Conservation (phyloP, 2,797 vertebrate genomes). For the Lophotriccus pileatus region DNA sequence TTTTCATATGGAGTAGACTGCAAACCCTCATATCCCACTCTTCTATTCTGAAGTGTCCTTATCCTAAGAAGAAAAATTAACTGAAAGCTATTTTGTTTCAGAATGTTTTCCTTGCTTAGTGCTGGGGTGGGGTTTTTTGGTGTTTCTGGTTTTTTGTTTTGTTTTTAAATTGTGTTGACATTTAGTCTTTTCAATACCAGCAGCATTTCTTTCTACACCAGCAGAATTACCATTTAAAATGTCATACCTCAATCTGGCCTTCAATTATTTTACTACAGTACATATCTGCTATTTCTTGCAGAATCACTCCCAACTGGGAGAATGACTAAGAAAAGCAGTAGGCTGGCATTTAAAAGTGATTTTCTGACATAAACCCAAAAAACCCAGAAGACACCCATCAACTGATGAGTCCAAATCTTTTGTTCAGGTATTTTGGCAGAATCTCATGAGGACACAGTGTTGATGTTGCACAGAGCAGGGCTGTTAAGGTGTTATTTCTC, state of each 20-base stretch:
- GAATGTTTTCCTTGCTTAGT: not conserved
- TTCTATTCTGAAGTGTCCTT: not conserved
- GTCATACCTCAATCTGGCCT: not conserved
- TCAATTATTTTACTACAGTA: not conserved
- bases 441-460: not conserved
- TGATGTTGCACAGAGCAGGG: not conserved
- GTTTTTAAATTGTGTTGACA: not conserved
- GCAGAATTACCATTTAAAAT: not conserved
- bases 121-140: not conserved
- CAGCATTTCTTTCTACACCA: not conserved
- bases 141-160: not conserved
- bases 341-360: not conserved
- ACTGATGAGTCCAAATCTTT: not conserved
- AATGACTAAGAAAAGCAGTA: slow-evolving; percentile 25
- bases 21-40: not conserved
- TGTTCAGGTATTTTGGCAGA: not conserved
- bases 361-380: not conserved
- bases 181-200: not conserved
- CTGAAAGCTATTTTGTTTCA: not conserved
- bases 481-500: not conserved
- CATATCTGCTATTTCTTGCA: not conserved
- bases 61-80: not conserved
- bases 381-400: not conserved
- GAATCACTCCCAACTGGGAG: not conserved
- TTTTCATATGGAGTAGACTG: not conserved